Conservation (phyloP, 2,113 vertebrate genomes). For the Rhadina sibilatrix region DNA sequence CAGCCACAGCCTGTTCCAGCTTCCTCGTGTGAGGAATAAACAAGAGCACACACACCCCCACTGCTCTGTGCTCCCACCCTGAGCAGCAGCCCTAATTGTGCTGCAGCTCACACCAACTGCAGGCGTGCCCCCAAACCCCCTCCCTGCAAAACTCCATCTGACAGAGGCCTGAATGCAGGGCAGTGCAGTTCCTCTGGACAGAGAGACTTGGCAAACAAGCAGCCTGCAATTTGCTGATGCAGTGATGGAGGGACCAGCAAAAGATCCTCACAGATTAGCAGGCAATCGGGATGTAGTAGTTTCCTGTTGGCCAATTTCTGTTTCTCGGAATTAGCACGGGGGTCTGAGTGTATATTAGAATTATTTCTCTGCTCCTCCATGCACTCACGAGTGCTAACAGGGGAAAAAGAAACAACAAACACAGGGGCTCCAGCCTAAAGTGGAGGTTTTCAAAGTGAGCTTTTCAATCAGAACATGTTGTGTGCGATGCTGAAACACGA, state of each 20-base stretch:
- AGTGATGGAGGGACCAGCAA: not conserved
- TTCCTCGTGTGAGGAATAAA: not conserved
- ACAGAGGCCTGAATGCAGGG: not conserved
- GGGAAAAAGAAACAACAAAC: not conserved
- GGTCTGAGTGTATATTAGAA: not conserved
- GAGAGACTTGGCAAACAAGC: not conserved
- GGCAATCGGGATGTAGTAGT: not conserved
- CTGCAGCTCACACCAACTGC: not conserved
- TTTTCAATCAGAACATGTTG: not conserved
- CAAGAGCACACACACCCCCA: not conserved
- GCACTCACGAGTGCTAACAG: not conserved
- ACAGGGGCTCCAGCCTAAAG: not conserved
- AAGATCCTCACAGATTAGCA: not conserved
- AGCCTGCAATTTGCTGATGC: not conserved
- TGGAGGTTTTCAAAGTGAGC: not conserved
- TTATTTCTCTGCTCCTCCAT: not conserved
- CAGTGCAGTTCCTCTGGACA: not conserved
- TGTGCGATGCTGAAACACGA: not conserved
- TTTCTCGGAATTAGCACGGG: not conserved
- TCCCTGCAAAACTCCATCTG: not conserved
- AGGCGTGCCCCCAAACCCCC: not conserved
- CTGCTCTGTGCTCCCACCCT: not conserved
- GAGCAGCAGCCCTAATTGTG: not conserved
- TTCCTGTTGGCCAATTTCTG: not conserved
- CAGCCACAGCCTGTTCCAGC: not conserved